These are phyloP conservation scores for Podocnemis expansa DNA, from an alignment of 2,113 vertebrate genomes.

Conservation along the genomic window DNA sequence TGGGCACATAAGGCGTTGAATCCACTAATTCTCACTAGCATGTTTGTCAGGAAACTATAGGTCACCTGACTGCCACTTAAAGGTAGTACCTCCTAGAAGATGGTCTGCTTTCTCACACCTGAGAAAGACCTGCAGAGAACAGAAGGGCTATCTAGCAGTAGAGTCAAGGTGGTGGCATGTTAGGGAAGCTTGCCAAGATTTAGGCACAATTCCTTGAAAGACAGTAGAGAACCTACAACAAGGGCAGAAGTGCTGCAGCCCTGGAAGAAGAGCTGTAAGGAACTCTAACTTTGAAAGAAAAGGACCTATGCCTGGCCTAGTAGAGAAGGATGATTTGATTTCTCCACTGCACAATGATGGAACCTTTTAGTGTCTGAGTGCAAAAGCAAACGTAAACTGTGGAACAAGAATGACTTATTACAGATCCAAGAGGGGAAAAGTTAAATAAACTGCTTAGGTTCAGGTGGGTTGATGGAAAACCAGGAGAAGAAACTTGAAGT, in stretches of 20 bases:
- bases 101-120: neutral
- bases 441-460: neutral
- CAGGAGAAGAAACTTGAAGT: neutral
- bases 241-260: neutral
- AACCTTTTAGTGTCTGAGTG: neutral
- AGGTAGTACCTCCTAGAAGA: neutral
- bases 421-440: neutral
- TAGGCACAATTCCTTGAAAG: neutral
- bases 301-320: neutral
- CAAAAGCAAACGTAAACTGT: neutral
- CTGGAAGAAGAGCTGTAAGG: neutral
- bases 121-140: too few relatives aligned
- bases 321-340: neutral
- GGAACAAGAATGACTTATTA: neutral
- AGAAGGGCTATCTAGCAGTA: neutral
- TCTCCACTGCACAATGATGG: neutral
- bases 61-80: too few relatives aligned
- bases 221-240: neutral
- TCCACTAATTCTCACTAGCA: too few relatives aligned
- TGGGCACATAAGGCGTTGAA: too few relatives aligned
- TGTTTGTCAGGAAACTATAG: too few relatives aligned
- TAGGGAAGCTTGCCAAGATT: neutral
- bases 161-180: neutral
- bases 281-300: neutral
- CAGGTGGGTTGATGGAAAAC: neutral